phyloP scores from a whole-genome alignment of 2,888 invertebrate genomes.

The Xanthia icteritia region DNA sequence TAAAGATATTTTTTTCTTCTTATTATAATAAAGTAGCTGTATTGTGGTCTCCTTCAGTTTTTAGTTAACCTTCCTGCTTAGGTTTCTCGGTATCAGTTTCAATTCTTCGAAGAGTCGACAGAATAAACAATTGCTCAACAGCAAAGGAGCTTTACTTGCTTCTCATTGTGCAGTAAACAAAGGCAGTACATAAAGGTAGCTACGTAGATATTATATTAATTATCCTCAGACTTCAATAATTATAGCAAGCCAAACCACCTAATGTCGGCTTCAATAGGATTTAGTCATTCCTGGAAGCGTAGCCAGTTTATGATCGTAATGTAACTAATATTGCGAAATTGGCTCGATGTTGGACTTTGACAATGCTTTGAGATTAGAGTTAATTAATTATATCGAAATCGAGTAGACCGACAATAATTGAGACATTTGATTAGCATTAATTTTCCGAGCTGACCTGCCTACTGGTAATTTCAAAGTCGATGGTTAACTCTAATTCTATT shows the following conservation, averaged over 20 bases:
- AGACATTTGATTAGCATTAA: not conserved
- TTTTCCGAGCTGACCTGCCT: conserved; percentile 5
- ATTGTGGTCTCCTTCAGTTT: not conserved
- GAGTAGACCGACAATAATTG: not conserved
- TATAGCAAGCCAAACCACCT: not conserved
- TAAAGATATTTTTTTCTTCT: not conserved
- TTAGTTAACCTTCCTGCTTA: not conserved
- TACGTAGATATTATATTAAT: no score
- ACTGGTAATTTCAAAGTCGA: not conserved
- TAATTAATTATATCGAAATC: not conserved
- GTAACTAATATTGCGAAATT: conserved; percentile 7
- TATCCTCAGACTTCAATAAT: no score
- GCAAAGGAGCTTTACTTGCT: not conserved
- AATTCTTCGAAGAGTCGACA: not conserved
- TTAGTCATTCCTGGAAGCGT: not conserved
- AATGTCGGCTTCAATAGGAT: not conserved
- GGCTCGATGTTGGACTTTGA: not conserved
- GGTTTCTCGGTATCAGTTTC: not conserved
- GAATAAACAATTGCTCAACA: not conserved
- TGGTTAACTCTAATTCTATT: not conserved
- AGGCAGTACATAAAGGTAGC: not conserved
- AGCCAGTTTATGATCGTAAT: not conserved
- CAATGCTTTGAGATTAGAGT: not conserved
- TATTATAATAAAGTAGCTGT: not conserved
- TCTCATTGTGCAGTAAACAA: not conserved